Conservation (phyloP, 1,140 invertebrate genomes). For the Pseudomyrmex flavicornis region DNA sequence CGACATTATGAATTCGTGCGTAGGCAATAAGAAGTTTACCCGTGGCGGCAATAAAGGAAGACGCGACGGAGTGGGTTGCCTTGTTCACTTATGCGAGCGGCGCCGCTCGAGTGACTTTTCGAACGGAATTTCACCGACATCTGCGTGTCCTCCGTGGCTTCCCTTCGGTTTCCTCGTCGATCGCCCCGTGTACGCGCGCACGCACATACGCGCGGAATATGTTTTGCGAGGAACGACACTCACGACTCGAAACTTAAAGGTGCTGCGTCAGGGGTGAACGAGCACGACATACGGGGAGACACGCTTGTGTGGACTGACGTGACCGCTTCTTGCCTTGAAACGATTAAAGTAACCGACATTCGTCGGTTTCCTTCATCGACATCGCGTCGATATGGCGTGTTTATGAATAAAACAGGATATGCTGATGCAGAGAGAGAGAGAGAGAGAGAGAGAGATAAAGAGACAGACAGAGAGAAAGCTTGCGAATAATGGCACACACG, state of each 20-base stretch:
- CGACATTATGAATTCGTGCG: constrained; percentile 67
- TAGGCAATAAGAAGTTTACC: constrained; percentile 70
- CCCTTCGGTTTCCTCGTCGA: constrained; percentile 74
- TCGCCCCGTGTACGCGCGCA: constrained; percentile 68
- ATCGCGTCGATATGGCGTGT: not conserved
- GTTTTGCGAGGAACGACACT: constrained; percentile 52
- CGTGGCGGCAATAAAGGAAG: constrained; percentile 81
- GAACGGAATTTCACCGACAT: constrained; percentile 85
- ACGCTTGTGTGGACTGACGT: constrained; percentile 42
- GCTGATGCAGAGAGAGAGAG: not conserved
- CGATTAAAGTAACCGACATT: constrained; percentile 29
- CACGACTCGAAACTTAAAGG: constrained; percentile 64
- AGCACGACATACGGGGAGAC: constrained; percentile 79
- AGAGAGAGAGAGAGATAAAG: not conserved
- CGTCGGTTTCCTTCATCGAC: constrained; percentile 17
- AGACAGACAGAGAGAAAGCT: not conserved
- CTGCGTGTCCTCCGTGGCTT: constrained; percentile 80
- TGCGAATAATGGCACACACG: no score
- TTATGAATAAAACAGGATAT: constrained; percentile 38
- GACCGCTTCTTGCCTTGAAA: constrained; percentile 47
- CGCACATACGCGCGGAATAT: constrained; percentile 61
- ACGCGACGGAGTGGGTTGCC: constrained; percentile 83
- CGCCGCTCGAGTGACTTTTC: constrained; percentile 83
- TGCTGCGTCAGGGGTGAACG: constrained; percentile 81
- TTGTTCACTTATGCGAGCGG: constrained; percentile 84